A percentile compares a stretch with the other conserved stretches of the same genome.
Conservation (phyloP, 2,113 vertebrate species). For the Oophaga pumilio region DNA sequence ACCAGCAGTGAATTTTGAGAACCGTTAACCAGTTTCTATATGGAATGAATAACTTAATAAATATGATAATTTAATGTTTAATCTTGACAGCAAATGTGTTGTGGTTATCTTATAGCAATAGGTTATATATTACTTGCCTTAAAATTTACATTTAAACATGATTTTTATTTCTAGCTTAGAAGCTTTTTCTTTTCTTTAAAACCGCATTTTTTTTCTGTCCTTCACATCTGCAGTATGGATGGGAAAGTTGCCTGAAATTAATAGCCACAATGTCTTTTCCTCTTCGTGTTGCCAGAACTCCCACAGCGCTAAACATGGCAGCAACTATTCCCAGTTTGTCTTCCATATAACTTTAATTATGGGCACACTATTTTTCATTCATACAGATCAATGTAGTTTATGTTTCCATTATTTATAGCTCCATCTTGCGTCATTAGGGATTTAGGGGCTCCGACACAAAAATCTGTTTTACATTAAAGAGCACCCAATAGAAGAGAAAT, state of each 20-base stretch:
- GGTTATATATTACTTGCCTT: background rate
- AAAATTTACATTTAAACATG: background rate
- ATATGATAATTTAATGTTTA: background rate
- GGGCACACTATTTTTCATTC: background rate
- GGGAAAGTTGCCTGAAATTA: conserved; percentile 16
- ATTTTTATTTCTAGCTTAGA: background rate
- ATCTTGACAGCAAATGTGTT: background rate
- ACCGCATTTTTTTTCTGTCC: conserved; percentile 5
- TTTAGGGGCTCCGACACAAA: background rate
- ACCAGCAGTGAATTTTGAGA: background rate
- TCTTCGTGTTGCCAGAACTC: conserved; percentile 39
- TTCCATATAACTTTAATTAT: background rate
- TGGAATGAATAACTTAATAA: background rate
- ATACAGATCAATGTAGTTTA: background rate
- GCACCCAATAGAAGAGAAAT: no score
- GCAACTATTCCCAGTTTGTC: background rate
- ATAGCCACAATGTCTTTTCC: background rate
- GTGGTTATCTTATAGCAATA: background rate
- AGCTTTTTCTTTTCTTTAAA: background rate
- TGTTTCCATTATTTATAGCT: background rate
- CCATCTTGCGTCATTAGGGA: background rate
- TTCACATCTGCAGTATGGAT: conserved; percentile 1
- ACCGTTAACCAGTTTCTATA: background rate
- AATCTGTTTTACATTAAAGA: no score
- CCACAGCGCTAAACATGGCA: conserved; percentile 23